Conservation (phyloP, 2,888 invertebrate genomes). For the Dryomyza anilis region DNA sequence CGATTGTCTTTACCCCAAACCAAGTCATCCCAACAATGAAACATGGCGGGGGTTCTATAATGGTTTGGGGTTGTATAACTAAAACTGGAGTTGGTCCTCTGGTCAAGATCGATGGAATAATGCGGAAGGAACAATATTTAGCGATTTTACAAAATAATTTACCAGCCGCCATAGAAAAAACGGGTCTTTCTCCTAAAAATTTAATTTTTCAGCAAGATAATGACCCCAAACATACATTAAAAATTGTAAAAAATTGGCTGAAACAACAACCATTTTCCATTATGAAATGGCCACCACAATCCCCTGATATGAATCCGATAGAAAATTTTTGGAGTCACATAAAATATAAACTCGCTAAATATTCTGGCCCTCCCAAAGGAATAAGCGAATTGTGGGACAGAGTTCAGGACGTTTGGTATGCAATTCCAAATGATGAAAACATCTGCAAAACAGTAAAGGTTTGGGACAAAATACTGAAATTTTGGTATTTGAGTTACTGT, state of each 20-base stretch:
- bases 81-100: background rate
- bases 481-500: too few species aligned
- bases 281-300: background rate
- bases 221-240: background rate
- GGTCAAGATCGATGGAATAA: background rate
- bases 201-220: background rate
- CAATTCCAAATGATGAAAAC: background rate
- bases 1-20: background rate
- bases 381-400: background rate
- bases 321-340: background rate
- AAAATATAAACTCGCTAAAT: too few species aligned
- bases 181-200: background rate
- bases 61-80: background rate
- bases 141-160: background rate
- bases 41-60: too few species aligned
- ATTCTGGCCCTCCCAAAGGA: background rate
- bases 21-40: background rate
- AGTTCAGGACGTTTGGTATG: background rate
- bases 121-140: background rate
- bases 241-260: background rate
- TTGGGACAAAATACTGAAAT: too few species aligned
- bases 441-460: too few species aligned
- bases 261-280: background rate
- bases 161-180: background rate
- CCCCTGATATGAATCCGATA: background rate